Evolutionary conservation across 2,113 vertebrate species (phyloP).

Genomic region (Eretmochelys imbricata): DNA sequence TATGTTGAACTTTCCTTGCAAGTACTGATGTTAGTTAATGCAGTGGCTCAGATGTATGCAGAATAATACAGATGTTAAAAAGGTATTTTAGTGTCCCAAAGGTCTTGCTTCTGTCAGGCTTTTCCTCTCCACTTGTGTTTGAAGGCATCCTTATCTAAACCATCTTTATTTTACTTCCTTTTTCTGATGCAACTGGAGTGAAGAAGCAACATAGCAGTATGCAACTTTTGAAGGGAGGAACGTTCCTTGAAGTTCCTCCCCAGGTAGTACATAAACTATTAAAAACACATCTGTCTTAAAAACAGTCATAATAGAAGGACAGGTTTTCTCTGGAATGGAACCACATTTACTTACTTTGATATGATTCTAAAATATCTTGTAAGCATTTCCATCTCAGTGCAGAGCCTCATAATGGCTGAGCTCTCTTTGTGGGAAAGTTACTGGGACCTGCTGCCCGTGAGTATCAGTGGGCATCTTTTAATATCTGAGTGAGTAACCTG

Average conservation of each 20-base stretch:
- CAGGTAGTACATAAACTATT: background rate
- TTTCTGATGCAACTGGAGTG: background rate
- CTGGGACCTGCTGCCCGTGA: background rate
- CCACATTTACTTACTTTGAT: background rate
- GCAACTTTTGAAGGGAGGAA: background rate
- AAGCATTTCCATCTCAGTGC: background rate
- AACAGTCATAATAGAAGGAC: background rate
- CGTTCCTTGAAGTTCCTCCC: background rate
- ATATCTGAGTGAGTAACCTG: too few species aligned
- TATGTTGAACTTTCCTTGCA: conserved; percentile 2
- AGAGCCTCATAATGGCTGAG: rapidly evolving
- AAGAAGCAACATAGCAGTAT: background rate
- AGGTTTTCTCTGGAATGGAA: background rate
- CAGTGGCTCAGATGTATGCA: background rate
- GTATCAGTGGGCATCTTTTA: background rate
- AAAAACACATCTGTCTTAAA: background rate
- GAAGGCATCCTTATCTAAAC: background rate
- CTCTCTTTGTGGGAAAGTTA: background rate
- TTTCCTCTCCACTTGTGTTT: background rate
- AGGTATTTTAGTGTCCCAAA: background rate
- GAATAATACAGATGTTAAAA: background rate
- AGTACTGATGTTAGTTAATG: background rate
- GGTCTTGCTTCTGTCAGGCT: background rate
- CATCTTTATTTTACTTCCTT: background rate
- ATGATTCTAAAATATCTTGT: background rate